Base-by-base conservation (phyloP, 2,797 vertebrate genomes). In the Garrulus glandarius region DNA sequence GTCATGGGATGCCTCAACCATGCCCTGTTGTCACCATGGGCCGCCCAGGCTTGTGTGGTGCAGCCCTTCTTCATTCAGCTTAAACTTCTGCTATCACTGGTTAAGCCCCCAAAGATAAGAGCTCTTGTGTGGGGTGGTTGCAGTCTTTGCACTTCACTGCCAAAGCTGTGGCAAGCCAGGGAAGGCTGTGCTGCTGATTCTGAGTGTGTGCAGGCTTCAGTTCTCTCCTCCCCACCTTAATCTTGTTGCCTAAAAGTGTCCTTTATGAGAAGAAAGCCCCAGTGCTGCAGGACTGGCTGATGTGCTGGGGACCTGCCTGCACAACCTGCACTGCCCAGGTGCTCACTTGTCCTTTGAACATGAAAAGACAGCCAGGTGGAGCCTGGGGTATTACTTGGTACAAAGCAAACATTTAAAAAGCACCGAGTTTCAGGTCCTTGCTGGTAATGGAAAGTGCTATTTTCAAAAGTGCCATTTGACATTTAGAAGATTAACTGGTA, bases 401-500 rank as follows among this genome's bases (percentile, higher is more conserved):
- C 91, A 94, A 84, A 86, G 79, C 67, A 93, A 95, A 92, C 79
- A 65, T 94, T 92, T 92, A 41, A 69, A 91, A 85, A 95, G 72
- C 91, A 55, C 79, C 2, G 23, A 76, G 61, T 82, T 95, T 79
- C 81, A 7, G 52, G 77, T 49, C 88, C 70, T 92, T 49, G 8
- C 87, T 92, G 88, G 76, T 89, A 94, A 90, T 79, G 80, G 92
- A 93, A 96, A 92, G 89, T 95, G 78, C 83, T 91, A 18, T 95
- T 95, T 96, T 96, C 92, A 75, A 75, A 92, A 93, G 79, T 89
- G 91, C 89, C 82, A 37, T 94, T 84, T 96, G 95, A 96, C 87
- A 91, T 94, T 96, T 94, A 44, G 84, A 95, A 92, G 89, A 94
- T 96, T 83, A 97, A 88, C 79, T 93, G 78, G 84, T 89, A 82